Conservation (phyloP, 1,140 invertebrate genomes). For the Triops cancriformis region DNA sequence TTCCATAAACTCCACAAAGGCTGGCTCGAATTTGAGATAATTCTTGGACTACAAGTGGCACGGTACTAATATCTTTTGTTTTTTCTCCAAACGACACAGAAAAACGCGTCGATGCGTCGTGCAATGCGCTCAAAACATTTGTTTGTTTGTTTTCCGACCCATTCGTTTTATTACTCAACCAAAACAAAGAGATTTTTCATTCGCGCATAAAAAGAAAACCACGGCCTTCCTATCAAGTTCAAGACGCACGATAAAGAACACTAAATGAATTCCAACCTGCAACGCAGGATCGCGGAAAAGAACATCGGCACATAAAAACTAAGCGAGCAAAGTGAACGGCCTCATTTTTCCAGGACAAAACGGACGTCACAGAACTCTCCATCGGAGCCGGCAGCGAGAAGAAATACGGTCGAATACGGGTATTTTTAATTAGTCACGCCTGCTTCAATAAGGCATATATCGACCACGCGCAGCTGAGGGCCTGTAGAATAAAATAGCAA, state of each 20-base stretch:
- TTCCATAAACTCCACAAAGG: background rate
- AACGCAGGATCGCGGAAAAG: background rate
- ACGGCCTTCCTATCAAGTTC: background rate
- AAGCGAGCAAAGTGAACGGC: conserved; percentile 9
- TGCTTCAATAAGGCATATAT: conserved; percentile 3
- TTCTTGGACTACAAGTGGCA: background rate
- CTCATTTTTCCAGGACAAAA: background rate
- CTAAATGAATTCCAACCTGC: background rate
- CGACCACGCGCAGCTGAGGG: conserved; percentile 1
- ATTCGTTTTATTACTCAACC: conserved; percentile 2
- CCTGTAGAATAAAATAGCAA: conserved; percentile 6
- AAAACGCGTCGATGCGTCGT: background rate
- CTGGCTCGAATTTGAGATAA: background rate
- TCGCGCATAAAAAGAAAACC: background rate
- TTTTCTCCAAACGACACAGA: background rate
- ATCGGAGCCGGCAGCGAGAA: conserved; percentile 3
- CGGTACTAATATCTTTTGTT: background rate
- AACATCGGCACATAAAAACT: background rate
- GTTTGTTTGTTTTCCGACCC: background rate
- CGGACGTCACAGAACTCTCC: conserved; percentile 3
- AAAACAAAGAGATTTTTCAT: background rate
- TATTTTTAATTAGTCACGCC: background rate
- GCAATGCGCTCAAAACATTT: background rate
- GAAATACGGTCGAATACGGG: background rate
- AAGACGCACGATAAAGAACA: background rate